Evolutionary conservation across 2,113 vertebrate species (phyloP).

Genomic region (Carassius auratus): DNA sequence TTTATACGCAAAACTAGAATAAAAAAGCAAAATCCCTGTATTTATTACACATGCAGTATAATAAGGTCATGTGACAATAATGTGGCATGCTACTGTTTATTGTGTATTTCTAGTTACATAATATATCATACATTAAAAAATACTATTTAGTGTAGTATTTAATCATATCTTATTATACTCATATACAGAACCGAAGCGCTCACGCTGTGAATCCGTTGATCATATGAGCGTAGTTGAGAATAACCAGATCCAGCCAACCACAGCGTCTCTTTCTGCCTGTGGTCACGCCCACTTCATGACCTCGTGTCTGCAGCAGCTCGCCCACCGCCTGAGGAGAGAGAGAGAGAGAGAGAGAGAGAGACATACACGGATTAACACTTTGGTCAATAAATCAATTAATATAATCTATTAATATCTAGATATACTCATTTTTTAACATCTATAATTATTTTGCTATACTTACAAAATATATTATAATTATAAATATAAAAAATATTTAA

Average conservation of each 20-base stretch:
- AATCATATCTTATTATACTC: neutral
- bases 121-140: neutral
- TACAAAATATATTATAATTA: too few relatives aligned
- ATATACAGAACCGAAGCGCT: slow-evolving; percentile 63
- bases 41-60: neutral
- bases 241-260: slow-evolving; percentile 96
- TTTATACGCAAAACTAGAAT: rapidly evolving
- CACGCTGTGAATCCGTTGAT: slow-evolving; percentile 97
- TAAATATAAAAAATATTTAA: too few relatives aligned
- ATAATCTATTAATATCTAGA: too few relatives aligned
- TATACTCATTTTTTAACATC: too few relatives aligned
- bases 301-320: slow-evolving; percentile 90
- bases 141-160: neutral
- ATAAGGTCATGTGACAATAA: neutral
- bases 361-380: too few relatives aligned
- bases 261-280: slow-evolving; percentile 95
- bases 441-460: too few relatives aligned
- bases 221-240: slow-evolving; percentile 95
- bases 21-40: neutral
- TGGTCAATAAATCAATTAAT: too few relatives aligned
- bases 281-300: slow-evolving; percentile 95
- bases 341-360: neutral
- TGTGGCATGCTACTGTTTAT: neutral
- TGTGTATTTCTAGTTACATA: neutral
- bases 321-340: slow-evolving; percentile 80